Conservation (phyloP, 2,113 vertebrate species). For the Gambusia holbrooki region DNA sequence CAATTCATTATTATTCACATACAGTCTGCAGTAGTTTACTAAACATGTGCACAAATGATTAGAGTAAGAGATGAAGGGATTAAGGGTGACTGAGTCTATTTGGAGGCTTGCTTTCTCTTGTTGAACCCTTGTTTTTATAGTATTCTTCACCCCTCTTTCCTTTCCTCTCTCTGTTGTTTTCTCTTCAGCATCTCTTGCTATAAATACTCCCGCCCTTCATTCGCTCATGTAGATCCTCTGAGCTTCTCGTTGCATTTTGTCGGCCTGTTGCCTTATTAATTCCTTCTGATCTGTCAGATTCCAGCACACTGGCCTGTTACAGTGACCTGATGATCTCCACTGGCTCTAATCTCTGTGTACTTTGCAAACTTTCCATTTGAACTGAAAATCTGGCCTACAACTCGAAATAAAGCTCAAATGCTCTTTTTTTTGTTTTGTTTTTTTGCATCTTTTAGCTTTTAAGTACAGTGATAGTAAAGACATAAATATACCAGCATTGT, state of each 20-base stretch:
- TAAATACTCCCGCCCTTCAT: neutral
- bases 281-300: conserved; percentile 37
- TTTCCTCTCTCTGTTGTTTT: conserved; percentile 1
- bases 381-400: conserved; percentile 31
- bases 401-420: conserved; percentile 5
- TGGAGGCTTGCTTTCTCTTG: neutral
- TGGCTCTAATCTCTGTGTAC: neutral
- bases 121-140: neutral
- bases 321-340: conserved; percentile 48
- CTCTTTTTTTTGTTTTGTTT: neutral
- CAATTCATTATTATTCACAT: too few relatives aligned
- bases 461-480: neutral
- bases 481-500: neutral
- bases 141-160: neutral
- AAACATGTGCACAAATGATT: neutral
- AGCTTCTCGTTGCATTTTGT: neutral
- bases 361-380: conserved; percentile 35
- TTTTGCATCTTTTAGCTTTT: neutral
- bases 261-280: neutral
- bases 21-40: neutral
- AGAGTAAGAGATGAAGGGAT: neutral
- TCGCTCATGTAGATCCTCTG: conserved; percentile 13
- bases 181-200: conserved; percentile 41
- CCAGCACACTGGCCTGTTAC: conserved; percentile 39
- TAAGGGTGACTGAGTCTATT: neutral